phyloP scores from a whole-genome alignment of 37 sponge, comb jelly and placozoan genomes.

The Oscarella lobularis region DNA sequence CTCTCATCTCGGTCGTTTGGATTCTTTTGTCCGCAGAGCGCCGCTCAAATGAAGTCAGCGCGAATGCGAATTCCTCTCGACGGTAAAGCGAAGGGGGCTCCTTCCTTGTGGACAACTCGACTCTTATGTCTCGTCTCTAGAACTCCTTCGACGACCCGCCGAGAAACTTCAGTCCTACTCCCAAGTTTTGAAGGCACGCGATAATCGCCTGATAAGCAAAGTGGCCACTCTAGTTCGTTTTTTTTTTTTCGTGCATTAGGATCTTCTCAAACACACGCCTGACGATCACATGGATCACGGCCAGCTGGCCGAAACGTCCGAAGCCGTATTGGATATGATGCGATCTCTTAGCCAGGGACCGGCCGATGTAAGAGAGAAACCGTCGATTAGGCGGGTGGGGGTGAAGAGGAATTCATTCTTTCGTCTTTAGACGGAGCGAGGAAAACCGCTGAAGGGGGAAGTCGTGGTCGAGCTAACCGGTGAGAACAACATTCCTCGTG shows the following conservation, averaged over 20 bases:
- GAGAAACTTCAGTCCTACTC: constrained; percentile 81
- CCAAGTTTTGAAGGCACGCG: constrained; percentile 53
- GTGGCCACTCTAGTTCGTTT: too few relatives aligned
- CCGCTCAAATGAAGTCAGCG: not conserved
- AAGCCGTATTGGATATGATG: not conserved
- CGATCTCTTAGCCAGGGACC: not conserved
- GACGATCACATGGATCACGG: not conserved
- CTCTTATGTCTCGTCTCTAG: constrained; percentile 18
- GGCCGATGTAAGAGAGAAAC: not conserved
- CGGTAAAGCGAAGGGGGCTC: too few relatives aligned
- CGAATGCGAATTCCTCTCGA: not conserved
- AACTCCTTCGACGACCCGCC: constrained; percentile 60
- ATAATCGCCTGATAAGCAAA: not conserved
- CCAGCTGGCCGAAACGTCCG: not conserved
- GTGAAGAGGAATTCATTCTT: not conserved
- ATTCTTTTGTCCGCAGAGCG: not conserved
- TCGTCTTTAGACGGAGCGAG: not conserved
- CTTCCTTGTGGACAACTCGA: too few relatives aligned
- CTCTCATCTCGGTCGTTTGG: not conserved
- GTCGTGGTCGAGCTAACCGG: constrained; percentile 53
- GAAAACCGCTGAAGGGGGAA: constrained; percentile 32
- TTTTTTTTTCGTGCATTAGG: not conserved
- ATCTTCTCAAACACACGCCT: not conserved
- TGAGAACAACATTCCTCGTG: too few relatives aligned
- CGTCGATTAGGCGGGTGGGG: not conserved